These are phyloP conservation scores for Cistogaster globosa DNA, from an alignment of 2,888 invertebrate genomes.

Conservation along the genomic window DNA sequence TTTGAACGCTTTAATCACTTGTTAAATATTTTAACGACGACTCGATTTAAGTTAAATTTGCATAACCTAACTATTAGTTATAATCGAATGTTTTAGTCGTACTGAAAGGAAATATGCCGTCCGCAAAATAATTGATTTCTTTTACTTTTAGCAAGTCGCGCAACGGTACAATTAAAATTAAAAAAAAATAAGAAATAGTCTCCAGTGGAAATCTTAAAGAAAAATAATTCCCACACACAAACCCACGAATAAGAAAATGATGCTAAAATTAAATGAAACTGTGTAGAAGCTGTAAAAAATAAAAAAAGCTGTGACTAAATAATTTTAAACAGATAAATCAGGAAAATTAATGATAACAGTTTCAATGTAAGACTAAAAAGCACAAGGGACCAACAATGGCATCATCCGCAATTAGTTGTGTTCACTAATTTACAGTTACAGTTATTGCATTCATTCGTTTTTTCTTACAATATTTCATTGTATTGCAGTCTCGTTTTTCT, in stretches of 20 bases:
- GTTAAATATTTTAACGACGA: too few relatives aligned
- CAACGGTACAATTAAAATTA: conserved; percentile 32
- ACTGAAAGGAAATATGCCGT: too few relatives aligned
- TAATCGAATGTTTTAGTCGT: too few relatives aligned
- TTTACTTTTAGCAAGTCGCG: conserved; percentile 51
- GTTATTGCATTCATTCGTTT: conserved; percentile 62
- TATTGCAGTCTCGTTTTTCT: neutral
- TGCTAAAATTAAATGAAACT: conserved; percentile 5
- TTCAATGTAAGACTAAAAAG: conserved; percentile 38
- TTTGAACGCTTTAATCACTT: too few relatives aligned
- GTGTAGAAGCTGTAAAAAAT: conserved; percentile 4
- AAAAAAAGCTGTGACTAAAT: conserved; percentile 46
- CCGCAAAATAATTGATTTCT: neutral
- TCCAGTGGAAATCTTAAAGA: conserved; percentile 24
- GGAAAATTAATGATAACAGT: conserved; percentile 65
- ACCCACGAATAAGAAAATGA: neutral
- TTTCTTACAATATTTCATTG: conserved; percentile 25
- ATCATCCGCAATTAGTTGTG: conserved; percentile 69
- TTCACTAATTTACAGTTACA: conserved; percentile 70
- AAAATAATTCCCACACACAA: neutral
- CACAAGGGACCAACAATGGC: conserved; percentile 59
- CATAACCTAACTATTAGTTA: too few relatives aligned
- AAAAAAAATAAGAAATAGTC: conserved; percentile 33
- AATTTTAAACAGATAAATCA: conserved; percentile 64
- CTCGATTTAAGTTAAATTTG: too few relatives aligned